Conservation (phyloP, 1,140 invertebrate species). For the Lamellibrachia luymesi region DNA sequence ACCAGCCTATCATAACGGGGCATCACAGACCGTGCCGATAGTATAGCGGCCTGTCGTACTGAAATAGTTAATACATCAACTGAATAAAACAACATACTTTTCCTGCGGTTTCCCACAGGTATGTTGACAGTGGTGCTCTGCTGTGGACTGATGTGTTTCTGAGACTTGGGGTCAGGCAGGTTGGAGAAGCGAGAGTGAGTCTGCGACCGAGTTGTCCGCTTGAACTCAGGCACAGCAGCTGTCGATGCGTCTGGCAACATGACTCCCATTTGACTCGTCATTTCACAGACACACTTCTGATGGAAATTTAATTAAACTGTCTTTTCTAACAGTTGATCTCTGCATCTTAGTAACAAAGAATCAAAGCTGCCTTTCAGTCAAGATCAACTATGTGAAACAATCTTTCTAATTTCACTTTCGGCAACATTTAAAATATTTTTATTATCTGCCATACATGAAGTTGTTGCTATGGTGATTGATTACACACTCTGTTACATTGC, state of each 20-base stretch:
- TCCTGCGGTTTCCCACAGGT: constrained; percentile 19
- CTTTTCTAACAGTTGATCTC: neutral
- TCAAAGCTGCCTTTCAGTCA: neutral
- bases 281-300: neutral
- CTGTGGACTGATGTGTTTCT: constrained; percentile 25
- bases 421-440: neutral
- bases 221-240: neutral
- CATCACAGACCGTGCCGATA: too few species aligned
- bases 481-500: neutral
- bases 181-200: constrained; percentile 22
- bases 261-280: neutral
- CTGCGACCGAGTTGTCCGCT: constrained; percentile 16
- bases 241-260: neutral
- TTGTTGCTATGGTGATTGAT: neutral
- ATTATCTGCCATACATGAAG: too few species aligned
- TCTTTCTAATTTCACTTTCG: neutral
- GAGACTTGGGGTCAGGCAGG: constrained; percentile 25
- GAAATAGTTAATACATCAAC: constrained; percentile 6
- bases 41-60: too few species aligned
- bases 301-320: neutral
- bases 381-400: neutral
- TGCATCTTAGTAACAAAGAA: neutral
- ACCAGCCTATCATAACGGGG: too few species aligned
- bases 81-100: constrained; percentile 15
- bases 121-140: constrained; percentile 23